Conservation (phyloP, 1,140 invertebrate genomes). For the Glossosoma conforme region DNA sequence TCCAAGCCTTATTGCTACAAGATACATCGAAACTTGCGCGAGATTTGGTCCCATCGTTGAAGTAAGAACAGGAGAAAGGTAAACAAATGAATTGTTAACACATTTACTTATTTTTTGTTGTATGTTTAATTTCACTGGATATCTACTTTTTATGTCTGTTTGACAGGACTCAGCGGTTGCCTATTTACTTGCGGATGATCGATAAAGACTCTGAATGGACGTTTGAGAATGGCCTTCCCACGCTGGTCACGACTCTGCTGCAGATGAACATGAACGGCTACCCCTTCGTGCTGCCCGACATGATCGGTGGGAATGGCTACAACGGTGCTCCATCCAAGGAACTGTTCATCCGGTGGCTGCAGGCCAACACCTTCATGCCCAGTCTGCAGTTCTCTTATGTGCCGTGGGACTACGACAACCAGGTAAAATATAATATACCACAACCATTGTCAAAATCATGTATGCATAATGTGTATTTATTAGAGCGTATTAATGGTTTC, state of each 20-base stretch:
- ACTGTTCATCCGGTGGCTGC: slow-evolving; percentile 72
- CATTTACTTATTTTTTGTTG: neutral
- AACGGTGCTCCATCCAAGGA: slow-evolving; percentile 51
- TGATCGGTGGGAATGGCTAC: slow-evolving; percentile 75
- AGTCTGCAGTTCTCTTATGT: slow-evolving; percentile 70
- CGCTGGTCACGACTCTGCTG: slow-evolving; percentile 64
- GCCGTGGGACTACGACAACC: slow-evolving; percentile 68
- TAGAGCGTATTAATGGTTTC: too few species aligned
- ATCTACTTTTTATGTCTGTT: slow-evolving; percentile 5
- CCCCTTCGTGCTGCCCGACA: slow-evolving; percentile 65
- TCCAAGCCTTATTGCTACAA: slow-evolving; percentile 42
- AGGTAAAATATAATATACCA: slow-evolving; percentile 37
- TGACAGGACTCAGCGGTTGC: slow-evolving; percentile 55
- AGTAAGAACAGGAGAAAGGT: slow-evolving; percentile 44
- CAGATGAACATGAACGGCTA: slow-evolving; percentile 70
- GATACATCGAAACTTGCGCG: slow-evolving; percentile 40
- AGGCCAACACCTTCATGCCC: slow-evolving; percentile 70
- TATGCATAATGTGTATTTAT: too few species aligned
- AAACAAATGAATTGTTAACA: slow-evolving; percentile 1
- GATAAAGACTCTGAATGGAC: slow-evolving; percentile 69
- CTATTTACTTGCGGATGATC: slow-evolving; percentile 72
- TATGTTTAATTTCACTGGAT: neutral
- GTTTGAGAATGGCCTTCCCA: slow-evolving; percentile 59
- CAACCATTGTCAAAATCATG: neutral
- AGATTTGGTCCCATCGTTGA: slow-evolving; percentile 46